Percentiles rank a stretch among this genome's conserved stretches.
Evolutionary conservation across 2,888 invertebrate genomes (phyloP).

Genomic region (Prenolepis imparis): DNA sequence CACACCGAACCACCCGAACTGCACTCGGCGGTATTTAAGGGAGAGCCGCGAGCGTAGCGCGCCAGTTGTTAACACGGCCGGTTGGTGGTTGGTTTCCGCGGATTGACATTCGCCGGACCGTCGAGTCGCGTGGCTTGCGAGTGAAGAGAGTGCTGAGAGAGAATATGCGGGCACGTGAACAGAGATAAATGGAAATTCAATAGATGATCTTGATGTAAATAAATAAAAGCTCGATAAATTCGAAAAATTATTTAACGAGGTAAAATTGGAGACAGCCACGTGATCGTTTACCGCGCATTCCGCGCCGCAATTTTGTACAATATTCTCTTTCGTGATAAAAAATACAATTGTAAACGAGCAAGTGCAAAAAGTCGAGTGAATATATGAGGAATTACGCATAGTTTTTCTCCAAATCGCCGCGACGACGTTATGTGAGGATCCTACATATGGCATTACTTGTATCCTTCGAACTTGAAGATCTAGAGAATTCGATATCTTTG

Average conservation of each 20-base stretch:
- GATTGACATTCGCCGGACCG: constrained; percentile 51
- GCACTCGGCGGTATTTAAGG: constrained; percentile 80
- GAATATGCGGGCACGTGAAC: neutral
- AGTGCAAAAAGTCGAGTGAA: constrained; percentile 20
- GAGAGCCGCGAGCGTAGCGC: constrained; percentile 81
- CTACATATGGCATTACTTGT: constrained; percentile 47
- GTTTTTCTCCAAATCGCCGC: constrained; percentile 5
- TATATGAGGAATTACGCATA: neutral
- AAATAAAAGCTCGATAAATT: neutral
- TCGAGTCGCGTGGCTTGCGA: constrained; percentile 26
- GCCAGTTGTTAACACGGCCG: constrained; percentile 78
- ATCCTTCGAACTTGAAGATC: constrained; percentile 14
- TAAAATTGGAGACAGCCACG: neutral
- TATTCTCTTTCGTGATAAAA: neutral
- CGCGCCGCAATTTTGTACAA: neutral
- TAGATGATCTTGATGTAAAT: neutral
- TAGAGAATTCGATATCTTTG: constrained; percentile 41
- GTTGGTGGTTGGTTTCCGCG: constrained; percentile 63
- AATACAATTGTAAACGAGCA: neutral
- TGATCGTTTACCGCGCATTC: neutral
- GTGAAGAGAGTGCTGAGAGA: too few species aligned
- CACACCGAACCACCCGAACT: constrained; percentile 75
- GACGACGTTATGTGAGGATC: constrained; percentile 34
- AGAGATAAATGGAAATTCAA: neutral
- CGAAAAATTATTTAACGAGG: neutral